Conservation (phyloP, 2,888 invertebrate species). For the Parthenolecanium corni region DNA sequence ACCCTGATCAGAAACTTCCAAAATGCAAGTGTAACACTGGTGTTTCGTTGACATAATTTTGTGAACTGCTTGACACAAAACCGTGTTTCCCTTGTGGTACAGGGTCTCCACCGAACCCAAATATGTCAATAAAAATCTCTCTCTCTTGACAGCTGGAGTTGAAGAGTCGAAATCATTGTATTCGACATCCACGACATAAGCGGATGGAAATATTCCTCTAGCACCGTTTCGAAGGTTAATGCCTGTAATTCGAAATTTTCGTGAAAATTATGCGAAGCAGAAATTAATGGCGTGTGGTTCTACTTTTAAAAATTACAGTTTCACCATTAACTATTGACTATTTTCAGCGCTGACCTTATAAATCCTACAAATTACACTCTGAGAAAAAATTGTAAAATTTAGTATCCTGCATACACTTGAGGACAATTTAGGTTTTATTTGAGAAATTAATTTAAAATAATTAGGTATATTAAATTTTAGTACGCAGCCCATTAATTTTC, state of each 20-base stretch:
- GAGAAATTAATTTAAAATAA: too few relatives aligned
- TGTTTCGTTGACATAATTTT: constrained; percentile 48
- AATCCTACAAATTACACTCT: too few relatives aligned
- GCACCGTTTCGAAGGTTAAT: constrained; percentile 88
- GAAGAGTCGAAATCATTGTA: constrained; percentile 90
- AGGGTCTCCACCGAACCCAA: constrained; percentile 92
- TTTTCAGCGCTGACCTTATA: too few relatives aligned
- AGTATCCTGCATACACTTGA: too few relatives aligned
- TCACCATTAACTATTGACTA: too few relatives aligned
- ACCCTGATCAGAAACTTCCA: constrained; percentile 92
- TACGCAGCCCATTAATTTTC: too few relatives aligned
- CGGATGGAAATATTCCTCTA: constrained; percentile 91
- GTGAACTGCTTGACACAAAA: constrained; percentile 81
- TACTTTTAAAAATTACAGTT: too few relatives aligned
- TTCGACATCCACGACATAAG: constrained; percentile 93
- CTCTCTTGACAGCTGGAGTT: constrained; percentile 69
- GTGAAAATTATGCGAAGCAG: not conserved
- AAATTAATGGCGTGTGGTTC: too few relatives aligned
- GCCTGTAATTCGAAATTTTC: constrained; percentile 48
- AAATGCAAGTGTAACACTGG: constrained; percentile 62
- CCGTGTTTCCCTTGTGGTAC: constrained; percentile 93
- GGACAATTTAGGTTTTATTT: too few relatives aligned
- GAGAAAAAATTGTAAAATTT: too few relatives aligned
- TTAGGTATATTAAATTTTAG: too few relatives aligned
- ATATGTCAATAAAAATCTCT: constrained; percentile 81